Evolutionary conservation across 2,113 vertebrate species (phyloP).

Genomic region (Hydrolagus affinis): DNA sequence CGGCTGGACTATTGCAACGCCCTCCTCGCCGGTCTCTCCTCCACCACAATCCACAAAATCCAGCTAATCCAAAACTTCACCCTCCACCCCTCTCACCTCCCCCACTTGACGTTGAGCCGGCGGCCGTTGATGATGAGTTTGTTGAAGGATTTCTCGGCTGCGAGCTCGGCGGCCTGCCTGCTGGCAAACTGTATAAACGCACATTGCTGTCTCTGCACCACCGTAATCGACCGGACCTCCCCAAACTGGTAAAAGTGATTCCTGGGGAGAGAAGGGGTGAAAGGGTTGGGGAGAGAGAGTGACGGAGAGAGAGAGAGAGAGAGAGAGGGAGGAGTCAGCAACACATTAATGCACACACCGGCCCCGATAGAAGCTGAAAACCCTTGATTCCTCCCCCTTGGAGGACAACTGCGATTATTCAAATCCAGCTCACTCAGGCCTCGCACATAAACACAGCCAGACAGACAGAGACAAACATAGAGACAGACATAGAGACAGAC

Average conservation of each 20-base stretch:
- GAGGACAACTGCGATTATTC: background rate
- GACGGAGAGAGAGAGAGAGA: background rate
- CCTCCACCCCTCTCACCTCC: conserved; percentile 68
- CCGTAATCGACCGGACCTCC: conserved; percentile 88
- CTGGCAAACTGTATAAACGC: conserved; percentile 97
- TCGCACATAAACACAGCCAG: too few relatives aligned
- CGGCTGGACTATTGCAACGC: too few relatives aligned
- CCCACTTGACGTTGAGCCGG: conserved; percentile 95
- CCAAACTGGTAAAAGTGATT: conserved; percentile 97
- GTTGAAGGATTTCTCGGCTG: conserved; percentile 96
- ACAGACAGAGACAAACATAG: too few relatives aligned
- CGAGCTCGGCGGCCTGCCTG: conserved; percentile 78
- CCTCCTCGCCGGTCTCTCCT: too few relatives aligned
- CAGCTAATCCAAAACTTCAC: too few relatives aligned
- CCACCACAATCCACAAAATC: too few relatives aligned
- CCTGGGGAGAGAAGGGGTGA: conserved; percentile 47
- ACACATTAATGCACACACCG: too few relatives aligned
- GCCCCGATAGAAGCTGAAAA: too few relatives aligned
- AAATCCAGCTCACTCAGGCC: too few relatives aligned
- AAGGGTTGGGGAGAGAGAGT: too few relatives aligned
- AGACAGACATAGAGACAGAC: too few relatives aligned
- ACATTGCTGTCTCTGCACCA: conserved; percentile 92
- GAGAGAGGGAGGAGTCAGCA: background rate
- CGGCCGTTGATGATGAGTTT: conserved; percentile 93
- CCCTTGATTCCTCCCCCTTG: too few relatives aligned